A percentile compares a stretch with the other conserved stretches of the same genome.
Conservation (phyloP, 2,113 vertebrate species). For the Strix uralensis region DNA sequence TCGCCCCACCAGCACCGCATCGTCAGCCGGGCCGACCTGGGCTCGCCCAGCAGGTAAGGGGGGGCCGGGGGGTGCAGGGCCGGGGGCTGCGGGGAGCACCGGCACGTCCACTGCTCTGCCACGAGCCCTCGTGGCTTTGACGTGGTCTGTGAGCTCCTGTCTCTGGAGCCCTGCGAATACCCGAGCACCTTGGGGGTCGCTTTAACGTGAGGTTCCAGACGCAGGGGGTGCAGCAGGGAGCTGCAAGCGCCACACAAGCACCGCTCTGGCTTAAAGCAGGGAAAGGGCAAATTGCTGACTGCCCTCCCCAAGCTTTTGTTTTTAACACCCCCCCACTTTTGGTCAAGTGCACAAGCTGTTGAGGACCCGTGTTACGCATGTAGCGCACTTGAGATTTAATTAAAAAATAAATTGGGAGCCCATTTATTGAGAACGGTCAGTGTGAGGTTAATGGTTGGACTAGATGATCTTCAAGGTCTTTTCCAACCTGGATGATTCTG, state of each 20-base stretch:
- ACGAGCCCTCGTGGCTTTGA: accelerated
- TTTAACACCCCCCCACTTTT: neutral
- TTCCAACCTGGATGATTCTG: no score
- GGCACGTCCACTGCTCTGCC: accelerated
- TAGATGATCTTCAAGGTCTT: no score
- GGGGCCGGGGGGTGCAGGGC: accelerated
- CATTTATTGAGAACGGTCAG: no score
- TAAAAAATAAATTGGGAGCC: neutral
- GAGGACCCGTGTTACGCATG: neutral
- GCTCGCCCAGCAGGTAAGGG: conserved; percentile 71
- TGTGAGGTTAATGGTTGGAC: no score
- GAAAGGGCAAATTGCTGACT: neutral
- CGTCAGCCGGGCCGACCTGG: conserved; percentile 67
- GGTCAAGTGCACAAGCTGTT: neutral
- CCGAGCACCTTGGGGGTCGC: accelerated
- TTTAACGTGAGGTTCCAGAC: neutral
- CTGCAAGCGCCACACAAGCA: accelerated
- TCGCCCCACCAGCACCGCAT: conserved; percentile 77
- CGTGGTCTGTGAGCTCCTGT: neutral
- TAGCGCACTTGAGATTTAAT: neutral
- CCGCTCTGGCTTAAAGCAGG: neutral
- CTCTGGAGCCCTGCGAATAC: neutral
- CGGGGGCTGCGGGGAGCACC: accelerated
- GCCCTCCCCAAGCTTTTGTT: neutral
- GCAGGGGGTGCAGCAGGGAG: accelerated